These are phyloP conservation scores for Neosilurus hyrtlii DNA, from an alignment of 2,797 vertebrate genomes.

Conservation along the genomic window DNA sequence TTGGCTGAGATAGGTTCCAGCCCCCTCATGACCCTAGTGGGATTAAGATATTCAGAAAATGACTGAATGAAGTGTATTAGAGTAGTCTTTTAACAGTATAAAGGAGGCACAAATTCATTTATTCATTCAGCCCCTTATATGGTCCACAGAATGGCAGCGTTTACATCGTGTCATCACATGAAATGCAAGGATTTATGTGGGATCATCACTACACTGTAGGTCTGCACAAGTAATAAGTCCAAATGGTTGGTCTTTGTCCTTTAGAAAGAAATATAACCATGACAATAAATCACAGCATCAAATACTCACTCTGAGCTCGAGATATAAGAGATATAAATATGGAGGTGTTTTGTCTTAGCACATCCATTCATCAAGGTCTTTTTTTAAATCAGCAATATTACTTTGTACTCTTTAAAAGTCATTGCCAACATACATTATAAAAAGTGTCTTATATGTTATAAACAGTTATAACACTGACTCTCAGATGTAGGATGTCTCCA, in stretches of 20 bases:
- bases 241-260: constrained; percentile 24
- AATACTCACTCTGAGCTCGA: constrained; percentile 9
- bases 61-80: neutral
- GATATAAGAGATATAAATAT: constrained; percentile 19
- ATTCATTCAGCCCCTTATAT: neutral
- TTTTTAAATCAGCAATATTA: constrained; percentile 34
- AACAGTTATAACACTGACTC: constrained; percentile 1
- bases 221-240: constrained; percentile 23
- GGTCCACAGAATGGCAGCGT: neutral
- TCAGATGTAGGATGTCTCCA: constrained; percentile 33
- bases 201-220: constrained; percentile 8
- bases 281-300: constrained; percentile 34
- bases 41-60: no score
- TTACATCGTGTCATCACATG: neutral
- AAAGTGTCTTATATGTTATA: neutral
- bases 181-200: constrained; percentile 18
- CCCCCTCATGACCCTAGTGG: no score
- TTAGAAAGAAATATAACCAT: constrained; percentile 39
- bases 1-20: no score
- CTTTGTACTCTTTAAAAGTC: constrained; percentile 48
- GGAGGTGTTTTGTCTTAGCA: neutral
- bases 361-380: constrained; percentile 55
- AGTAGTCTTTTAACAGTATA: neutral
- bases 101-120: constrained; percentile 1
- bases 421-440: constrained; percentile 43